A percentile compares a stretch with the other conserved stretches of the same genome.
phyloP scores from a whole-genome alignment of 2,113 vertebrate species.

The Trochalopteron elliotii region DNA sequence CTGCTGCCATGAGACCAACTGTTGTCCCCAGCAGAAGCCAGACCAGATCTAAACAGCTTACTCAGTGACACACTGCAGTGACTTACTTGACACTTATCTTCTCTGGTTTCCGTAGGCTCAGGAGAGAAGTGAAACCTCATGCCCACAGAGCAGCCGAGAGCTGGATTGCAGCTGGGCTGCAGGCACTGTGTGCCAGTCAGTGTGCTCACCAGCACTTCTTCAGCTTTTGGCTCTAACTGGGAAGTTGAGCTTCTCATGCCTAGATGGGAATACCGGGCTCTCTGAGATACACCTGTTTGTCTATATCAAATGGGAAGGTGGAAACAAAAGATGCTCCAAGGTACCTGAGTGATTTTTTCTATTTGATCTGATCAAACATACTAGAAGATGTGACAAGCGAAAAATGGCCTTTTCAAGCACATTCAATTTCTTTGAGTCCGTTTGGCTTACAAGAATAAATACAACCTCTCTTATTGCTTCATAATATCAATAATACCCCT shows the following conservation, averaged over 20 bases:
- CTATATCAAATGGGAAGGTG: background rate
- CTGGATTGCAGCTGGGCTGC: background rate
- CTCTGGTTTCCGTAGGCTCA: background rate
- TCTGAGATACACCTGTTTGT: background rate
- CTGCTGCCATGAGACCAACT: background rate
- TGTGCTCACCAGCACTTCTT: background rate
- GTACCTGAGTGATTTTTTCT: background rate
- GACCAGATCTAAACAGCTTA: background rate
- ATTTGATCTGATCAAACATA: slow-evolving; percentile 12
- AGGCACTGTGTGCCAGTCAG: background rate
- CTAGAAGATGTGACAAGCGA: slow-evolving; percentile 34
- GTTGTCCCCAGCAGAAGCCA: background rate
- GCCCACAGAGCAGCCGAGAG: background rate
- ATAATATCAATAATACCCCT: slow-evolving; percentile 62
- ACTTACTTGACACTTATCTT: background rate
- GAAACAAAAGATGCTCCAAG: background rate
- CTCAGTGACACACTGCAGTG: background rate
- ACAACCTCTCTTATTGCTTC: slow-evolving; percentile 65
- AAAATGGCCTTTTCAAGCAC: slow-evolving; percentile 56
- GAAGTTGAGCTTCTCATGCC: background rate
- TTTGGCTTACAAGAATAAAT: slow-evolving; percentile 68
- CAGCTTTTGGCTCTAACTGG: background rate
- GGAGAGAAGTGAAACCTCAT: background rate
- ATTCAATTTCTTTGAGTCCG: slow-evolving; percentile 57
- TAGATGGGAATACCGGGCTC: background rate